phyloP scores from a whole-genome alignment of 2,888 invertebrate species.

The Heliconius hortense region DNA sequence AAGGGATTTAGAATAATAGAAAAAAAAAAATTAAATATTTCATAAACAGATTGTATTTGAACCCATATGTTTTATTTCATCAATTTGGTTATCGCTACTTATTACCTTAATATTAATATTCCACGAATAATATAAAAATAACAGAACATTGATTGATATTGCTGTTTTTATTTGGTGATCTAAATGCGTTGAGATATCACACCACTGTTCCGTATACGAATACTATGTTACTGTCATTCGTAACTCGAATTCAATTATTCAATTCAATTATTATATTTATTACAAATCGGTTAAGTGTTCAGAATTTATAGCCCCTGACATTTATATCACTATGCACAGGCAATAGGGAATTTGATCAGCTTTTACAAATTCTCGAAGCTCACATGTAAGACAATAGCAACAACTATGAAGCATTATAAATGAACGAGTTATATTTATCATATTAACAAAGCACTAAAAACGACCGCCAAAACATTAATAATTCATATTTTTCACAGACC shows the following conservation, averaged over 20 bases:
- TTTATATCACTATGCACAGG: not conserved
- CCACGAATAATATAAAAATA: slow-evolving; percentile 38
- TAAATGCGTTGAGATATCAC: slow-evolving; percentile 17
- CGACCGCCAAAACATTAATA: slow-evolving; percentile 3
- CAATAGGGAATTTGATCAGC: slow-evolving; percentile 19
- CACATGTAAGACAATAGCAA: slow-evolving; percentile 3
- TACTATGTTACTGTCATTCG: not conserved
- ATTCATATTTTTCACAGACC: slow-evolving; percentile 6
- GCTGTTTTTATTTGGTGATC: slow-evolving; percentile 27
- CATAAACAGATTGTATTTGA: slow-evolving; percentile 53
- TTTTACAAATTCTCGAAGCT: slow-evolving; percentile 14
- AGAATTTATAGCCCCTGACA: slow-evolving; percentile 31
- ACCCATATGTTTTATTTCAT: slow-evolving; percentile 45
- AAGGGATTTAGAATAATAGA: slow-evolving; percentile 26
- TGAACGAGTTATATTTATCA: not conserved
- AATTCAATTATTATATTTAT: not conserved
- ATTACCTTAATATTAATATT: slow-evolving; percentile 30
- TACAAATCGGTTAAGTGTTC: slow-evolving; percentile 4
- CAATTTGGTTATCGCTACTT: slow-evolving; percentile 35
- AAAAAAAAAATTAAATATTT: slow-evolving; percentile 38
- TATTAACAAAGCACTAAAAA: slow-evolving; percentile 7
- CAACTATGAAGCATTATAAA: slow-evolving; percentile 21
- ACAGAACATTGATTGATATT: slow-evolving; percentile 35
- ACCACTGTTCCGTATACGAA: not conserved
- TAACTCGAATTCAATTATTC: not conserved